These are phyloP conservation scores for Natator depressus DNA, from an alignment of 2,113 vertebrate genomes.

Conservation along the genomic window DNA sequence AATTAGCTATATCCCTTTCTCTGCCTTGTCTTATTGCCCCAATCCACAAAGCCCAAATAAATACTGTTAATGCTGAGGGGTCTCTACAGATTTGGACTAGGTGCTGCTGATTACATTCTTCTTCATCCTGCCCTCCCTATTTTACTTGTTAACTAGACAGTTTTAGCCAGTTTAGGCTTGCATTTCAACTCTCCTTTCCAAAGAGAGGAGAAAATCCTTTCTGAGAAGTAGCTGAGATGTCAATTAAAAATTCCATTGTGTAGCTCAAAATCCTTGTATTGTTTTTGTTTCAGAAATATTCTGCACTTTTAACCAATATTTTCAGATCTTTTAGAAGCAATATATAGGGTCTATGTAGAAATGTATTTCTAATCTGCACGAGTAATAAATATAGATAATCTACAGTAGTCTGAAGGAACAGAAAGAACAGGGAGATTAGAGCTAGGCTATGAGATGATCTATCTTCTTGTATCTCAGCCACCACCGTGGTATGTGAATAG, in stretches of 20 bases:
- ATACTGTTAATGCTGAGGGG: neutral
- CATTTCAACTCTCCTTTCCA: neutral
- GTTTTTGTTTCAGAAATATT: neutral
- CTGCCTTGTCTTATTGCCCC: neutral
- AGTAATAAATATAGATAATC: neutral
- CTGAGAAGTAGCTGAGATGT: neutral
- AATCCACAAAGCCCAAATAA: neutral
- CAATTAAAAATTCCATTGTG: neutral
- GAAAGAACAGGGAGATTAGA: neutral
- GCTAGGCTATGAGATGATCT: neutral
- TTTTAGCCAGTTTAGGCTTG: neutral
- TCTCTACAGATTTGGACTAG: neutral
- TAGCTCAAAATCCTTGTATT: neutral
- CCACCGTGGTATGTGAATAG: neutral
- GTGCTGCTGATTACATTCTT: neutral
- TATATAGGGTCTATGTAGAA: neutral
- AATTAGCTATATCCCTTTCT: neutral
- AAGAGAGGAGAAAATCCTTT: neutral
- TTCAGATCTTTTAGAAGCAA: neutral
- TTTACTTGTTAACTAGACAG: neutral
- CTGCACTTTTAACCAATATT: neutral
- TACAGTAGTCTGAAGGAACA: neutral
- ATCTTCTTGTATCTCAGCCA: neutral
- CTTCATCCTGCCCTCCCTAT: neutral
- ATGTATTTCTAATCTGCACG: neutral